Conservation (phyloP, 2,113 vertebrate genomes). For the Lepidothrix coronata region DNA sequence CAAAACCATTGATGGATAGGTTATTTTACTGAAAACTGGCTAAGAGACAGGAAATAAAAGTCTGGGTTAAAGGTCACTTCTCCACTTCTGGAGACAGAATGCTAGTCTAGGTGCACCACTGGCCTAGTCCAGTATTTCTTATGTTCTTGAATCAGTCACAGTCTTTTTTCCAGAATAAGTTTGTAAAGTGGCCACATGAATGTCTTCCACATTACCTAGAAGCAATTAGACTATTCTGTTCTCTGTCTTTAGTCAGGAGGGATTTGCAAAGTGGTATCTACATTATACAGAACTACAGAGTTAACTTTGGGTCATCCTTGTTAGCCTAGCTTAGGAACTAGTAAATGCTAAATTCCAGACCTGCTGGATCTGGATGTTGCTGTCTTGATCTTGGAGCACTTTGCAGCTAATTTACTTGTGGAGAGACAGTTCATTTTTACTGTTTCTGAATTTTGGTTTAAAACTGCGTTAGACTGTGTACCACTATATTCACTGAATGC, state of each 20-base stretch:
- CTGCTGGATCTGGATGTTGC: neutral
- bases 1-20: neutral
- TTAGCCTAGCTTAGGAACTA: neutral
- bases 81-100: neutral
- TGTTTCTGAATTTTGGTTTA: neutral
- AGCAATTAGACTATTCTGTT: neutral
- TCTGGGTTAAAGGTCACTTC: neutral
- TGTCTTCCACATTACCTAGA: neutral
- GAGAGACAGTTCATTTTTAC: neutral
- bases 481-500: neutral
- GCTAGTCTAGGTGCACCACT: neutral
- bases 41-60: neutral
- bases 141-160: neutral
- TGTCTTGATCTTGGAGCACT: neutral
- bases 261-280: neutral
- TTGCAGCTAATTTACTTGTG: neutral
- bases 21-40: neutral
- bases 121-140: neutral
- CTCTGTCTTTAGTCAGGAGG: neutral
- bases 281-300: neutral
- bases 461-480: neutral
- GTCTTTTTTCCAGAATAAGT: neutral
- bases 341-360: neutral
- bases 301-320: neutral
- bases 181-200: neutral